These are phyloP conservation scores for Myrmecophaga tridactyla DNA, from an alignment of 2,113 vertebrate species.

Conservation along the genomic window DNA sequence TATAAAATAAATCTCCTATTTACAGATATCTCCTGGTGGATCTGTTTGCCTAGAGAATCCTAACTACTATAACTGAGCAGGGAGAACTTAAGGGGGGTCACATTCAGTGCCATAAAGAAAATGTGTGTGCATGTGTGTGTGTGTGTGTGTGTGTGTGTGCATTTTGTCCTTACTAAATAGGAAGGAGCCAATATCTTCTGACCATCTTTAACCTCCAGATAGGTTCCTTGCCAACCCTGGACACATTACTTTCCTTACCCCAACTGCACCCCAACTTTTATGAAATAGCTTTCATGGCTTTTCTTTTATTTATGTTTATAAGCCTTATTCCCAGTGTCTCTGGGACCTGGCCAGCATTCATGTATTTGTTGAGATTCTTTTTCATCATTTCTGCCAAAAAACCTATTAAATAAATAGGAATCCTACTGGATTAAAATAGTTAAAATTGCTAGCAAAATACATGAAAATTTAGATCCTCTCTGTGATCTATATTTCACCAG, in stretches of 20 bases:
- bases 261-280: fast-evolving
- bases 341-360: neutral
- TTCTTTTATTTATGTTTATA: neutral
- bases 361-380: neutral
- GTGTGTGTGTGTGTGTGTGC: no score
- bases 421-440: neutral
- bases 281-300: neutral
- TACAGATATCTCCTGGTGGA: no score
- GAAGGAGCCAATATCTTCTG: neutral
- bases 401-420: neutral
- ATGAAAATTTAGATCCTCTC: neutral
- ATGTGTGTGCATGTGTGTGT: neutral
- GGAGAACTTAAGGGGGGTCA: neutral
- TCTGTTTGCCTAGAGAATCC: no score
- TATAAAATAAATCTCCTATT: no score
- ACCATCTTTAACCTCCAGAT: neutral
- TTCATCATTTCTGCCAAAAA: neutral
- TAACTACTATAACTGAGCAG: neutral
- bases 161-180: neutral
- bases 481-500: neutral
- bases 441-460: neutral
- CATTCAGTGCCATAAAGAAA: neutral
- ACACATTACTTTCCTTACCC: neutral
- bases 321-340: neutral
- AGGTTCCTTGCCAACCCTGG: neutral